Conservation (phyloP, 2,888 invertebrate genomes). For the Sepiola atlantica region DNA sequence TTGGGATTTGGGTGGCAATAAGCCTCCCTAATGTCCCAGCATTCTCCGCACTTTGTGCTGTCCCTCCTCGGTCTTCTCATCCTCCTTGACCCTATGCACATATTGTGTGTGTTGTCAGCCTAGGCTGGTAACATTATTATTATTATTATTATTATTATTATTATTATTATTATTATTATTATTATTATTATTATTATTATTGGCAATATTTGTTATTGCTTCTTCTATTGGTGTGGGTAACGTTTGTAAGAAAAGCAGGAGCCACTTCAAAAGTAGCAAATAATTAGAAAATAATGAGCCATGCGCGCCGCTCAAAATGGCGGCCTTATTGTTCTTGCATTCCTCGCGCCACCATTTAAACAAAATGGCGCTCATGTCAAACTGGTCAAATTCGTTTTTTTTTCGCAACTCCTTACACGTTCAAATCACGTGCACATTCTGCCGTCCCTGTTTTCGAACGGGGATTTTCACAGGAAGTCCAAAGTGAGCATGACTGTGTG, state of each 20-base stretch:
- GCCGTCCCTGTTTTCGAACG: neutral
- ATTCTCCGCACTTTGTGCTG: too few relatives aligned
- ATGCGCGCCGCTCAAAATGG: neutral
- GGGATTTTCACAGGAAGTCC: neutral
- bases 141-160: too few relatives aligned
- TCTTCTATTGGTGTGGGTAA: neutral
- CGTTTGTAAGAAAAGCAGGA: neutral
- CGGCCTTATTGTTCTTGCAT: neutral
- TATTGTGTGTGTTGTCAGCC: too few relatives aligned
- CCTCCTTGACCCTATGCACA: too few relatives aligned
- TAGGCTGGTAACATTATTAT: too few relatives aligned
- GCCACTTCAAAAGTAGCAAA: neutral
- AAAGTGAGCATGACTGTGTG: neutral
- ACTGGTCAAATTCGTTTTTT: neutral
- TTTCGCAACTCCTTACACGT: neutral
- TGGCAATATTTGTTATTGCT: neutral
- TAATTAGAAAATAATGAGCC: neutral
- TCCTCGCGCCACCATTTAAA: neutral
- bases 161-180: neutral
- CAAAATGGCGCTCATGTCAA: neutral
- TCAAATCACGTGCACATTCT: neutral
- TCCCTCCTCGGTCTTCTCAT: too few relatives aligned
- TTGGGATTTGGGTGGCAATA: too few relatives aligned
- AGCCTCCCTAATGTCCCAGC: too few relatives aligned
- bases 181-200: neutral